These are phyloP conservation scores for Leucoraja erinaceus DNA, from an alignment of 2,113 vertebrate genomes.

Conservation along the genomic window DNA sequence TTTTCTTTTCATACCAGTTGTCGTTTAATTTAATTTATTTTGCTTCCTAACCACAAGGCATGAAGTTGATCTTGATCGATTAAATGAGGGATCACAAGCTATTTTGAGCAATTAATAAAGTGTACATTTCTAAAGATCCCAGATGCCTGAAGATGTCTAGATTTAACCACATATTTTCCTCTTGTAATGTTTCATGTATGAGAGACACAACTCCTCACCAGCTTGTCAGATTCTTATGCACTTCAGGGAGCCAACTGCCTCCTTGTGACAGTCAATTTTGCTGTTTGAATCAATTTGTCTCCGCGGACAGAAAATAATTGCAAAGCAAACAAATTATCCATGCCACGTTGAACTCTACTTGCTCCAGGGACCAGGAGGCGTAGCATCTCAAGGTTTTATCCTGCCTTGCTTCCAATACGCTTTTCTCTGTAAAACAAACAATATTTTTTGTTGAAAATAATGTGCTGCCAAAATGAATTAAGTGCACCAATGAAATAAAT, in stretches of 20 bases:
- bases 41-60: neutral
- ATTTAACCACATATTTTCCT: neutral
- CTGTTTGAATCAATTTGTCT: constrained; percentile 86
- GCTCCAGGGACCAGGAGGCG: constrained; percentile 58
- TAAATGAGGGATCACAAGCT: neutral
- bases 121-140: neutral
- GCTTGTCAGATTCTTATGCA: constrained; percentile 54
- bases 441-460: constrained; percentile 38
- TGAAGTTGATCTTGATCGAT: neutral
- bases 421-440: constrained; percentile 44
- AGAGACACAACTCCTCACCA: constrained; percentile 43
- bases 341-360: constrained; percentile 75
- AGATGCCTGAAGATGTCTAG: neutral
- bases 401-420: constrained; percentile 41
- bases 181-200: constrained; percentile 26
- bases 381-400: constrained; percentile 49
- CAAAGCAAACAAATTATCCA: constrained; percentile 94
- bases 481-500: neutral
- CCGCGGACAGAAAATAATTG: constrained; percentile 92
- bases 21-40: neutral
- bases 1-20: neutral
- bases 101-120: neutral
- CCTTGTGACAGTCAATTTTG: constrained; percentile 59
- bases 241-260: constrained; percentile 52
- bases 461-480: neutral